These are phyloP conservation scores for Polia nebulosa DNA, from an alignment of 2,888 invertebrate species.

Conservation along the genomic window DNA sequence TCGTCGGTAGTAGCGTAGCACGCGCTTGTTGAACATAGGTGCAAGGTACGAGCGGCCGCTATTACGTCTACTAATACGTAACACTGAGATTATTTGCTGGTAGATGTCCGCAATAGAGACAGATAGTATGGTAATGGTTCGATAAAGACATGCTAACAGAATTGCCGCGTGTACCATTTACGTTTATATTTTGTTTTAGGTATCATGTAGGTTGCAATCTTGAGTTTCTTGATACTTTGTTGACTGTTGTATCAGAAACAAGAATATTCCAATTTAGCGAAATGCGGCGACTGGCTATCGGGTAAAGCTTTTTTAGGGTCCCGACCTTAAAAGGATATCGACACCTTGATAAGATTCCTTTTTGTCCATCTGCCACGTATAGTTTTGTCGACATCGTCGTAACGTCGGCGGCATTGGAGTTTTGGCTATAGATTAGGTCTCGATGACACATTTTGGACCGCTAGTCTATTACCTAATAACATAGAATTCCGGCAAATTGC, in stretches of 20 bases:
- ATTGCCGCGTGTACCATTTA: constrained; percentile 35
- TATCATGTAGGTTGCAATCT: constrained; percentile 7
- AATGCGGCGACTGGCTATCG: too few species aligned
- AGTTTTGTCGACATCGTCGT: too few species aligned
- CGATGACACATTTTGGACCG: too few species aligned
- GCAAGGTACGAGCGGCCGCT: constrained; percentile 65
- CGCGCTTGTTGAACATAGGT: constrained; percentile 73
- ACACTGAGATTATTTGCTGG: constrained; percentile 43
- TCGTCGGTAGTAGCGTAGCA: constrained; percentile 78
- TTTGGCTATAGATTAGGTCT: too few species aligned
- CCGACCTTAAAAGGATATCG: too few species aligned
- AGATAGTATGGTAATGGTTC: constrained; percentile 35
- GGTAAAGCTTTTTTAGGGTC: too few species aligned
- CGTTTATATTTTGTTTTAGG: constrained; percentile 10
- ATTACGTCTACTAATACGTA: constrained; percentile 32
- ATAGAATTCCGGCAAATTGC: too few species aligned
- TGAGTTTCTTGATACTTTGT: constrained; percentile 8
- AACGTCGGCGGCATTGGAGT: too few species aligned
- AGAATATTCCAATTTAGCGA: too few species aligned
- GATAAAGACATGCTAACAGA: constrained; percentile 45
- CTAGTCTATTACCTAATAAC: too few species aligned
- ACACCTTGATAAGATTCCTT: too few species aligned
- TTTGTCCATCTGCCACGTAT: too few species aligned
- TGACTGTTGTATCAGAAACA: not conserved
- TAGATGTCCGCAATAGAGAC: constrained; percentile 42